phyloP scores from a whole-genome alignment of 2,888 invertebrate genomes.

The Coelopa pilipes region DNA sequence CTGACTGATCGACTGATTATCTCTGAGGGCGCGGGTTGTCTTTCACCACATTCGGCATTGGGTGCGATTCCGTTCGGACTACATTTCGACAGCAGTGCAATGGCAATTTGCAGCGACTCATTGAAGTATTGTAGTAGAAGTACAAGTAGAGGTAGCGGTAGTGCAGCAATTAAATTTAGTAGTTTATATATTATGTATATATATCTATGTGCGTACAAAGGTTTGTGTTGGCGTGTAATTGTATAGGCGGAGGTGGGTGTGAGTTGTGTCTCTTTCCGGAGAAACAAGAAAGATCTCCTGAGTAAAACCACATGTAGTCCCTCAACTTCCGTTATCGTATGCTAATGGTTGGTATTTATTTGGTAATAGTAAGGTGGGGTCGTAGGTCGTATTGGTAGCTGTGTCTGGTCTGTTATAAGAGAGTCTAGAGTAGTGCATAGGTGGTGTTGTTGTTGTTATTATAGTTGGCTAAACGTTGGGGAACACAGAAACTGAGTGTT shows the following conservation, averaged over 20 bases:
- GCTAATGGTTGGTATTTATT: background rate
- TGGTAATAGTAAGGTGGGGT: too few relatives aligned
- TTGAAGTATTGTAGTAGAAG: constrained; percentile 21
- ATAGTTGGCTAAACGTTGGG: too few relatives aligned
- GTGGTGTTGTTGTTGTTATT: background rate
- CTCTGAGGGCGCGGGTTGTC: background rate
- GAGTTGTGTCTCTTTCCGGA: constrained; percentile 27
- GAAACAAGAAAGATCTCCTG: constrained; percentile 12
- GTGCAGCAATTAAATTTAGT: constrained; percentile 23
- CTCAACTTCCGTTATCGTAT: constrained; percentile 47
- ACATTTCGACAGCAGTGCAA: constrained; percentile 7
- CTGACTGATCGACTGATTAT: background rate
- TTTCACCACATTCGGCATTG: background rate
- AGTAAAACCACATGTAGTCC: constrained; percentile 54
- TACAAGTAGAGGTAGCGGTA: constrained; percentile 14
- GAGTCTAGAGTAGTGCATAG: background rate
- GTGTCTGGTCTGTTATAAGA: background rate
- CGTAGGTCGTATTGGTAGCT: constrained; percentile 16
- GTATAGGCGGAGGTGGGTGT: constrained; percentile 5
- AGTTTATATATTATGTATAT: background rate
- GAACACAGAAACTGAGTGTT: too few relatives aligned
- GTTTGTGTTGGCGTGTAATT: constrained; percentile 7
- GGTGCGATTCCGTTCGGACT: background rate
- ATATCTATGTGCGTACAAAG: background rate
- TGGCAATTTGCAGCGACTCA: constrained; percentile 4